Base-by-base conservation (phyloP, 2,113 vertebrate species). In the Rhinolophus ferrumequinum region DNA sequence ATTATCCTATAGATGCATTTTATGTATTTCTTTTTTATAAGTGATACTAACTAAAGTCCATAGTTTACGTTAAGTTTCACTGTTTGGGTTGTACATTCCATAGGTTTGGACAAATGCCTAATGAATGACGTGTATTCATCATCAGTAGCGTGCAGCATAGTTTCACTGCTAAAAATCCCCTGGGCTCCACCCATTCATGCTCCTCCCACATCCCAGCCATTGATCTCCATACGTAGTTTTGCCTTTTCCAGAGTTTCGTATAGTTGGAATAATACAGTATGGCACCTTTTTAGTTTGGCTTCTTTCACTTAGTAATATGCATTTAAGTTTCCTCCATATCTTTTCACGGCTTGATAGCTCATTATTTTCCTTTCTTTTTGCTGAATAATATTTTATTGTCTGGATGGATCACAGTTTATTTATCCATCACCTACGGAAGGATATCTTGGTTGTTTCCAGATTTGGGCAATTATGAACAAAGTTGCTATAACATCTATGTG, bases 151-250 rank as follows among this genome's bases (percentile, higher is more conserved):
- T 3, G 7, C 70, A 28, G n/a, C 52, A 12, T 4, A 13, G 47
- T 35, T 26, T 30, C 30, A 0, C 19, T 24, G 38, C 13, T 35
- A 28, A 22, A n/a, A 10, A 5, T 2, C 30, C 33, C 33, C 56
- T 18, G 5, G 10, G 60, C 52, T 50, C 54, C 11, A 3, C 35
- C 2, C 33, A 0, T 22, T 19, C 30, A 0, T 19, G 60, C 66
- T 50, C 66, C 35, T 30, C 33, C 41, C 13, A 12, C 1, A 30
- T n/a, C n/a, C n/a, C 33, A 30, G 18, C 67, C 38, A 6, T 5
- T 2, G 16, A 22, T 6, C 91, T 64, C 58, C 18, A 0, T 22
- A 24, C 14, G 0, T 22, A 24, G 64, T 14, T 73, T 35, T 50
- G 33, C 58, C 44, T 81, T 80, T 88, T 80, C 76, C 66, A 38